Evolutionary conservation across 2,888 invertebrate genomes (phyloP), one percentile per base, ranked within the genome.

Genomic region (Caenorhabditis angaria): DNA sequence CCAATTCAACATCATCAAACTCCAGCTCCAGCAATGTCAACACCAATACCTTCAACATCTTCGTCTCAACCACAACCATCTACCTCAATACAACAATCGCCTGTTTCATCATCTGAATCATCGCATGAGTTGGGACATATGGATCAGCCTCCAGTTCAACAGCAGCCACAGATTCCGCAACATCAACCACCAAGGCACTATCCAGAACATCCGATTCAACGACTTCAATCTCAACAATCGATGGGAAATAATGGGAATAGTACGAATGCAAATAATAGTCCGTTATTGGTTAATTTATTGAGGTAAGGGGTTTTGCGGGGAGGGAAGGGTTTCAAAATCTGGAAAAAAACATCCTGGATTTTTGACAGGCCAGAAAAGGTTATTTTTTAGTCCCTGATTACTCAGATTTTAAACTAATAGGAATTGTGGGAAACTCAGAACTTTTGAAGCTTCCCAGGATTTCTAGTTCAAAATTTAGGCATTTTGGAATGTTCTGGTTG

Each of bases 281-380:
- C 81, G 20, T 61, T 81, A 18, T 58, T 81, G 8, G 78, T 80
- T 35, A 78, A 74, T 55, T 53, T 81, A 48, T 53, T 81, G 10
- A 78, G 77, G 24, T 50, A 24, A 50, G 24, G 22, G n/a, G 5
- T 24, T 50, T 50, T 48, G 5, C 18, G 3, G 20, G 32, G 32
- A 32, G 10, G 32, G 10, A 8, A 8, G 32, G 32, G 10, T 32
- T 32, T 32, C 10, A 8, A n/a, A n/a, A n/a, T n/a, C n/a, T n/a
- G n/a, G n/a, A n/a, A n/a, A n/a, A n/a, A n/a, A n/a, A n/a, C n/a
- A n/a, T n/a, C n/a, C n/a, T n/a, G n/a, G n/a, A n/a, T n/a, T n/a
- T n/a, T n/a, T n/a, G n/a, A n/a, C n/a, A n/a, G n/a, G n/a, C n/a
- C n/a, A n/a, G n/a, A n/a, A n/a, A n/a, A n/a, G n/a, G n/a, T n/a